Percentiles rank a stretch among this genome's conserved stretches.
Conservation (phyloP, 2,888 invertebrate species). For the Caenorhabditis wallacei region DNA sequence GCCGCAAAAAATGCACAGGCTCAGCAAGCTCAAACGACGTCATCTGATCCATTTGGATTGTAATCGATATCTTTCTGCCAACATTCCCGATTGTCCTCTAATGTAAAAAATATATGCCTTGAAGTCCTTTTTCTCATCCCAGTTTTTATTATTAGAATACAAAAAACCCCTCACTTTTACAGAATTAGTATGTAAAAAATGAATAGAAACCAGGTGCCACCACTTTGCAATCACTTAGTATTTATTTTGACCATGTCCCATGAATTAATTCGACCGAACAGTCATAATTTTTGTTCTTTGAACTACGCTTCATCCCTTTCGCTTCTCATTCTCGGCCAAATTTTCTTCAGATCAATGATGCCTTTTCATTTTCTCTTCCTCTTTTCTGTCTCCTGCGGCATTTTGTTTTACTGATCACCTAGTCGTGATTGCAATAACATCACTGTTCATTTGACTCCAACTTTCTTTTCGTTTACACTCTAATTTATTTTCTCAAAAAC, state of each 20-base stretch:
- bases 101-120: constrained; percentile 36
- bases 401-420: constrained; percentile 20
- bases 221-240: constrained; percentile 39
- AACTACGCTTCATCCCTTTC: constrained; percentile 5
- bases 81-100: constrained; percentile 23
- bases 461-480: neutral
- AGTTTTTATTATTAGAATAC: neutral
- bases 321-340: constrained; percentile 31
- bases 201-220: constrained; percentile 43
- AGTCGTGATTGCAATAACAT: constrained; percentile 1
- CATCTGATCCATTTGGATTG: constrained; percentile 59
- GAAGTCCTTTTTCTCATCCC: neutral
- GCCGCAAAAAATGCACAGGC: constrained; percentile 60
- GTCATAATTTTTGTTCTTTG: constrained; percentile 50
- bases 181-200: constrained; percentile 9
- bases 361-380: constrained; percentile 16
- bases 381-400: constrained; percentile 41
- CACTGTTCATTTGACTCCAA: neutral
- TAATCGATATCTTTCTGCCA: constrained; percentile 1
- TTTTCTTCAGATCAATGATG: constrained; percentile 53
- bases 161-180: neutral
- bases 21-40: constrained; percentile 56
- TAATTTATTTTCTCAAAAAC: constrained; percentile 10
- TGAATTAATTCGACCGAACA: neutral
- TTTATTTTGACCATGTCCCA: neutral